Conservation (phyloP, 2,113 vertebrate species). For the Nyctibius bracteatus region DNA sequence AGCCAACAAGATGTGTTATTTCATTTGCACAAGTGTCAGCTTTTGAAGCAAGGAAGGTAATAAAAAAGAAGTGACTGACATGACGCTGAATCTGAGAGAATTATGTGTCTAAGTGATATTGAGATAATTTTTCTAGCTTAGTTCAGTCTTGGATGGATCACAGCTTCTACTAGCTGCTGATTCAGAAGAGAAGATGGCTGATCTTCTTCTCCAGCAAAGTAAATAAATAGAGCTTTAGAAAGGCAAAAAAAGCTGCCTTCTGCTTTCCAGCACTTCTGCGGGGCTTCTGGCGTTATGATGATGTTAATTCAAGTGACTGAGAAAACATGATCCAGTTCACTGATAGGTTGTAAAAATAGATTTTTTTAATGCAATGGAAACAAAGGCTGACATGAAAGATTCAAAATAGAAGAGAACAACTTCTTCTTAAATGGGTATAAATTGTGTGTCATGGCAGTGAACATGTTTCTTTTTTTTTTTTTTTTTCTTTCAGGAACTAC, state of each 20-base stretch:
- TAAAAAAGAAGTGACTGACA: not conserved
- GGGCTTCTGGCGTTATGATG: not conserved
- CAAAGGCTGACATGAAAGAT: constrained; percentile 32
- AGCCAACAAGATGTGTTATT: not conserved
- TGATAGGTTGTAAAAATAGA: not conserved
- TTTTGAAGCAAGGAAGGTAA: not conserved
- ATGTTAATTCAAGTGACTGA: constrained; percentile 16
- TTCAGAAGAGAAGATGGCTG: constrained; percentile 45
- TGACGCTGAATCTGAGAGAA: not conserved
- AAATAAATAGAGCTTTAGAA: constrained; percentile 43
- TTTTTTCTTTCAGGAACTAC: constrained; percentile 62
- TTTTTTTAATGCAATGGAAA: constrained; percentile 24
- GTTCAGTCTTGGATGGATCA: not conserved
- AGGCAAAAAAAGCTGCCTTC: not conserved
- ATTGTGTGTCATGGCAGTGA: constrained; percentile 49
- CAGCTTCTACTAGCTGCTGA: not conserved
- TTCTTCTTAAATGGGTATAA: constrained; percentile 52
- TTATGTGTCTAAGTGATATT: not conserved
- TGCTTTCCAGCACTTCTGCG: not conserved
- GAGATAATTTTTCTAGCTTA: not conserved
- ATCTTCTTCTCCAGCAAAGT: constrained; percentile 22
- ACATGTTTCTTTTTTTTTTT: constrained; percentile 25
- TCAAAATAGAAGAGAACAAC: constrained; percentile 13
- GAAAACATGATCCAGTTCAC: constrained; percentile 29
- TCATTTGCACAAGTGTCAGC: not conserved